Evolutionary conservation across 2,113 vertebrate genomes (phyloP).

Genomic region (Ia io): DNA sequence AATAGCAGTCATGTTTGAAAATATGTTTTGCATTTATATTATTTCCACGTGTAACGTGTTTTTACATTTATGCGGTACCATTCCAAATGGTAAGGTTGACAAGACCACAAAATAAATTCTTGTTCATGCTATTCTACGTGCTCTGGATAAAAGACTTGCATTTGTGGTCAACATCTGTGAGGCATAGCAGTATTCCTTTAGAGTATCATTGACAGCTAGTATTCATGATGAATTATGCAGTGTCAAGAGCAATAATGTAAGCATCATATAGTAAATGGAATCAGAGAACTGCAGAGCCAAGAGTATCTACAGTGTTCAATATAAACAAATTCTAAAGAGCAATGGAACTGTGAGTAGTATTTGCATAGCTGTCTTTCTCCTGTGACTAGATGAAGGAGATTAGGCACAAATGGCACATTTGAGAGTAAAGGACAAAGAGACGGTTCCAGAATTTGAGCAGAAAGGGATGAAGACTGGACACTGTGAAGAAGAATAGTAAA

Average conservation of each 20-base stretch:
- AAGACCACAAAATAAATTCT: background rate
- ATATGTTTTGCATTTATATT: background rate
- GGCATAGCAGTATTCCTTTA: background rate
- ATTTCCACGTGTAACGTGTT: background rate
- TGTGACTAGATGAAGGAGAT: background rate
- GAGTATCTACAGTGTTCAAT: background rate
- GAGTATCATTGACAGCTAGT: background rate
- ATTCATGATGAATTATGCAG: background rate
- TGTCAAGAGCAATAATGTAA: background rate
- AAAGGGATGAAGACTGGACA: background rate
- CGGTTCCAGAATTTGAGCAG: background rate
- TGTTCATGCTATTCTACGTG: background rate
- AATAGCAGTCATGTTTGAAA: background rate
- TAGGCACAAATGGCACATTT: background rate
- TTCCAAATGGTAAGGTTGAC: background rate
- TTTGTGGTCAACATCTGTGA: background rate
- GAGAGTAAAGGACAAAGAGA: background rate
- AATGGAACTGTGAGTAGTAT: background rate
- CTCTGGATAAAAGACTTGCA: background rate
- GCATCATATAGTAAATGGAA: background rate
- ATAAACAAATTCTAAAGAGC: background rate
- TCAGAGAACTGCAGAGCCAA: background rate
- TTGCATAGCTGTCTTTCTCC: background rate
- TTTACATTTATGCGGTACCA: background rate
- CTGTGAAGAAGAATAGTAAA: background rate